Evolutionary conservation across 2,888 invertebrate genomes (phyloP), one percentile per base, ranked within the genome.

Genomic region (Ophion costatus): DNA sequence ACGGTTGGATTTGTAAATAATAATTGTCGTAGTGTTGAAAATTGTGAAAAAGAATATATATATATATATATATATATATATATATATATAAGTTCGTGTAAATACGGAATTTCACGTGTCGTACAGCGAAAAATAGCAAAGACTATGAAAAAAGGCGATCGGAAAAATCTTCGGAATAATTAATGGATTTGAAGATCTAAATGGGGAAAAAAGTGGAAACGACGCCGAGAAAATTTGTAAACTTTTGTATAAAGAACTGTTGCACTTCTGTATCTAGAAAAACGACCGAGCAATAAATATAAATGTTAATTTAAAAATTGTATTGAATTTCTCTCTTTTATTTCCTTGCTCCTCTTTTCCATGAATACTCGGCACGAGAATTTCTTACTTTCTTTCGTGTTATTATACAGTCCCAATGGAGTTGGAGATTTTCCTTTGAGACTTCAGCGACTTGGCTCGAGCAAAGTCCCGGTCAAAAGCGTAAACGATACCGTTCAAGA

Each of bases 171-270:
- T 56, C 29, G 71, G 1, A 45, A 69, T 45, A 22, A 61, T 10
- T 4, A n/a, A 22, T 10, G 11, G n/a, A 22, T 45, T 9, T 22
- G 9, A 33, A 24, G 24, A 63, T 42, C 59, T 59, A 10, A 61
- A 20, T 51, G 29, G 69, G 57, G 33, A 66, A 66, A 67, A 81
- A 42, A 33, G 4, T 24, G 29, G 56, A 81, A n/a, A 59, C 51
- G 76, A 69, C 71, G 78, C 63, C 78, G 57, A 82, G 24, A 77
- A 83, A 82, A 81, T 88, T 87, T 90, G 89, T 90, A 90, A 89
- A 91, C 86, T 90, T 90, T 92, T 91, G 90, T 92, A 91, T 88
- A 91, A 90, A 92, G 83, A 63, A 73, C 38, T 71, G 73, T 81
- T 57, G 71, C 84, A 86, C 86, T 82, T 14, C 45, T 45, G 73